These are phyloP conservation scores for Jordanella pulchra DNA, from an alignment of 2,797 vertebrate genomes.

Conservation along the genomic window DNA sequence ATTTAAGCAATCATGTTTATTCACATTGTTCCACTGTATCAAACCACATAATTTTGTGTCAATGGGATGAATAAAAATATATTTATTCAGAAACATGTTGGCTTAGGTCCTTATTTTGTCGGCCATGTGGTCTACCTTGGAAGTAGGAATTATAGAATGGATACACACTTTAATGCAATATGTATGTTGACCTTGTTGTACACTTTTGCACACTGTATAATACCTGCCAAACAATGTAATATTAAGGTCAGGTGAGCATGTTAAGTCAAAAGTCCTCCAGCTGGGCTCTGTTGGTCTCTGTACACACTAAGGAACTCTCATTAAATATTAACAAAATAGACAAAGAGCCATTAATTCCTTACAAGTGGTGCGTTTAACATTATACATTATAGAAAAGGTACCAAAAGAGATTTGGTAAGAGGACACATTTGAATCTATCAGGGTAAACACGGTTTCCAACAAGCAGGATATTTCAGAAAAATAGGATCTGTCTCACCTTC, in stretches of 20 bases:
- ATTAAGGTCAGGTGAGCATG: slow-evolving; percentile 17
- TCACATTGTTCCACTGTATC: background rate
- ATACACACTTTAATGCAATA: background rate
- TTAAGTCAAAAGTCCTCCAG: slow-evolving; percentile 21
- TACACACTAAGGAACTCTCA: slow-evolving; percentile 35
- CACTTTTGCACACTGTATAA: background rate
- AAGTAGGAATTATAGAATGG: background rate
- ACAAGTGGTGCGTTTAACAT: slow-evolving; percentile 31
- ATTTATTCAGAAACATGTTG: too few relatives aligned
- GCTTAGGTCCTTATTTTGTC: background rate
- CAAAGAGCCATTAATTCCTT: slow-evolving; percentile 53
- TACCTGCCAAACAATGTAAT: background rate
- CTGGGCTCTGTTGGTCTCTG: slow-evolving; percentile 7
- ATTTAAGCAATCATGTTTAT: background rate
- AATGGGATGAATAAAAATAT: background rate
- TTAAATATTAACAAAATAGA: slow-evolving; percentile 57
- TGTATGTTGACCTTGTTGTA: background rate
- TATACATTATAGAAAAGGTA: slow-evolving; percentile 21
- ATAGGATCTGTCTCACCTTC: slow-evolving; percentile 55
- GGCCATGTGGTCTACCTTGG: background rate
- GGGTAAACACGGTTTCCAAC: background rate
- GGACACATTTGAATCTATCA: background rate
- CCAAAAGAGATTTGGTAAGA: background rate
- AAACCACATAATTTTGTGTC: background rate
- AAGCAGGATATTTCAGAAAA: slow-evolving; percentile 1